Percentiles rank a stretch among this genome's conserved stretches.
These are phyloP conservation scores for Syritta pipiens DNA, from an alignment of 2,888 invertebrate species.

Conservation along the genomic window DNA sequence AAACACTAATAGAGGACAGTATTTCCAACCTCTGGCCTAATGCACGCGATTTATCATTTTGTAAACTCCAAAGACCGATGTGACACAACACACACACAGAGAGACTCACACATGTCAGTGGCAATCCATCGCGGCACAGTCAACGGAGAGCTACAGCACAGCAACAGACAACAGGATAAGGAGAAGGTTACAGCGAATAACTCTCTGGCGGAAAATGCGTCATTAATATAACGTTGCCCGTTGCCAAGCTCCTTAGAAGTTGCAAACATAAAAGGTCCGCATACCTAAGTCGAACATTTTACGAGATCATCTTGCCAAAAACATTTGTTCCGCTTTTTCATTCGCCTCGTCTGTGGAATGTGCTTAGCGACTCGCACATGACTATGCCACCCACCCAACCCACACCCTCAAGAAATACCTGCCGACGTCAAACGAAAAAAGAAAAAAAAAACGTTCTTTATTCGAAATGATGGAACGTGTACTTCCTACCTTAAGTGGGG, in stretches of 20 bases:
- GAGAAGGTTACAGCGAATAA: conserved; percentile 15
- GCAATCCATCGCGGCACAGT: conserved; percentile 39
- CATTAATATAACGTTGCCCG: conserved; percentile 64
- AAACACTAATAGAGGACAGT: conserved; percentile 38
- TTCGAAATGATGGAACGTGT: conserved; percentile 60
- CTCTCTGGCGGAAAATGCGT: conserved; percentile 58
- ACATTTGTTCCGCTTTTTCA: conserved; percentile 67
- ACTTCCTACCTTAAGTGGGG: conserved; percentile 34
- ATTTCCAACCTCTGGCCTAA: conserved; percentile 34
- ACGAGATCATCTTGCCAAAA: conserved; percentile 67
- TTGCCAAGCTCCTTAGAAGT: conserved; percentile 53
- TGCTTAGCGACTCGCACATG: conserved; percentile 28
- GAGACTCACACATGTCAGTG: not conserved
- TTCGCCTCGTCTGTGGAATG: conserved; percentile 35
- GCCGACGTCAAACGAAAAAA: not conserved
- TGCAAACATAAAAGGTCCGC: conserved; percentile 51
- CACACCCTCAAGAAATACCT: not conserved
- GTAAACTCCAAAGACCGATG: too few relatives aligned
- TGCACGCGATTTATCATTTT: conserved; percentile 53
- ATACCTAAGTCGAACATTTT: conserved; percentile 68
- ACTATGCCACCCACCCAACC: conserved; percentile 9
- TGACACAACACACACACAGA: conserved; percentile 27
- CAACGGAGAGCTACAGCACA: conserved; percentile 19
- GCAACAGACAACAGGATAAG: conserved; percentile 37
- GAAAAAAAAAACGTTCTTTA: conserved; percentile 24